These are phyloP conservation scores for Pelosia muscerda DNA, from an alignment of 2,888 invertebrate genomes.

Conservation along the genomic window DNA sequence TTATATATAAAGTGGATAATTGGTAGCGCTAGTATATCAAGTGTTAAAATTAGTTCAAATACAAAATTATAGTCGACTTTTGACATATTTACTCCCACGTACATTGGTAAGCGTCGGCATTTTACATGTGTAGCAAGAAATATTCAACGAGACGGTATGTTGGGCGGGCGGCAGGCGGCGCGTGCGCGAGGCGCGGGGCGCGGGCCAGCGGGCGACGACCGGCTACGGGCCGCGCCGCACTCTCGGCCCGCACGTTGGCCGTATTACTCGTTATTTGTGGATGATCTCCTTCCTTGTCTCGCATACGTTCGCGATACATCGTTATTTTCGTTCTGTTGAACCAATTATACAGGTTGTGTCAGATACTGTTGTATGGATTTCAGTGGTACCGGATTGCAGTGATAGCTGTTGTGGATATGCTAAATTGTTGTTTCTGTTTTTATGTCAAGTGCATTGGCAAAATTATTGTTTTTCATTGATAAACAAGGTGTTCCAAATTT, in stretches of 20 bases:
- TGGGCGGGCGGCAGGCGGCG: conserved; percentile 73
- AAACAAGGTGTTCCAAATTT: conserved; percentile 34
- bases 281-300: conserved; percentile 70
- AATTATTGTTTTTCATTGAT: conserved; percentile 36
- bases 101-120: conserved; percentile 71
- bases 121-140: conserved; percentile 76
- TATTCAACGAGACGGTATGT: conserved; percentile 70
- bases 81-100: conserved; percentile 58
- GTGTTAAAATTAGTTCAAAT: conserved; percentile 26
- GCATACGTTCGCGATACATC: conserved; percentile 65
- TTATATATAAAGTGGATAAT: background rate
- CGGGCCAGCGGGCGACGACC: conserved; percentile 63
- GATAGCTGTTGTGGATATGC: conserved; percentile 65
- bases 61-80: conserved; percentile 38
- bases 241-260: conserved; percentile 75
- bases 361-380: conserved; percentile 75
- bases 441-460: conserved; percentile 39
- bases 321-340: conserved; percentile 74
- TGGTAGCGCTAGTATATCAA: conserved; percentile 24
- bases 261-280: conserved; percentile 55
- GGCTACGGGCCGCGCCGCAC: conserved; percentile 69
- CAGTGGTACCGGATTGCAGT: conserved; percentile 85
- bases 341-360: conserved; percentile 51
- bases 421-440: conserved; percentile 32
- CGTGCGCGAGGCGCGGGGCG: conserved; percentile 71